A percentile compares a stretch with the other conserved stretches of the same genome.
These are phyloP conservation scores for Alitta virens DNA, from an alignment of 2,888 invertebrate genomes.

Conservation along the genomic window DNA sequence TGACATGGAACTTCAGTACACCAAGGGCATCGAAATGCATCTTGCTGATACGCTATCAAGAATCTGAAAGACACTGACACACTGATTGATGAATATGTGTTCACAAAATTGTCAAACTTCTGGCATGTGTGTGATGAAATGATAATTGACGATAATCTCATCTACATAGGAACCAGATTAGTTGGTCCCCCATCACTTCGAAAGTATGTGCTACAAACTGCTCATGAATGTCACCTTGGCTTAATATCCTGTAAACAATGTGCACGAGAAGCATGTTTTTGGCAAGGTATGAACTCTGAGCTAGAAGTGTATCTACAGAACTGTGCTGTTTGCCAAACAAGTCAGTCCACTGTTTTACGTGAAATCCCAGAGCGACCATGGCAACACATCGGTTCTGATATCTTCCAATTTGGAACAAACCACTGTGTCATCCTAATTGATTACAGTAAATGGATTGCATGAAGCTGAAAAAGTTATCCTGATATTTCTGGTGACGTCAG, in stretches of 20 bases:
- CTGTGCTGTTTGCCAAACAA: neutral
- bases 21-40: slow-evolving; percentile 21
- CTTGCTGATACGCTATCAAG: slow-evolving; percentile 26
- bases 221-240: neutral
- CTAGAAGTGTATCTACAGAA: neutral
- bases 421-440: neutral
- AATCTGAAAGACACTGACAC: no score
- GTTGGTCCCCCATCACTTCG: neutral
- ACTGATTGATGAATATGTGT: neutral
- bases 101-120: neutral
- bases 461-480: neutral
- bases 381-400: neutral
- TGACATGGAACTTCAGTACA: slow-evolving; percentile 17
- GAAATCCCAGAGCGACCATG: neutral
- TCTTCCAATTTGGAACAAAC: neutral
- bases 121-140: neutral
- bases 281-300: neutral
- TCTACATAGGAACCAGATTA: neutral
- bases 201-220: neutral
- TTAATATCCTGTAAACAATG: neutral
- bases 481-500: no score
- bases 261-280: neutral
- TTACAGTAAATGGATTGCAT: neutral
- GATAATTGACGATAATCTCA: neutral
- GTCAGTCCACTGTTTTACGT: neutral